phyloP scores from a whole-genome alignment of 2,888 invertebrate genomes.

The Phyllotreta striolata region DNA sequence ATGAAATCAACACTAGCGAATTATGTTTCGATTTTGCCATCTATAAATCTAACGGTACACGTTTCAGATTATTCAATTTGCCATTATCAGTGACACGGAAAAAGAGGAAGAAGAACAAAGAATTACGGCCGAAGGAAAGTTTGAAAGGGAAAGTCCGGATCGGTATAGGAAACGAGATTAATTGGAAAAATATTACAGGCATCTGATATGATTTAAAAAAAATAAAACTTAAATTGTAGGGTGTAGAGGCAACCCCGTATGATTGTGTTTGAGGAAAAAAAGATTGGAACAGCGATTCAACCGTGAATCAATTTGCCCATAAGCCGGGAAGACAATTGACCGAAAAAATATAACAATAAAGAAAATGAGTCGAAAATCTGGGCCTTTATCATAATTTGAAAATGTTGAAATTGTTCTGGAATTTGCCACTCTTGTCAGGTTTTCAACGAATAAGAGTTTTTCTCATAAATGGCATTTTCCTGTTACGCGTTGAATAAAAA shows the following conservation, averaged over 20 bases:
- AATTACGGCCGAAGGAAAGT: conserved; percentile 1
- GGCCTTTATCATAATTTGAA: conserved; percentile 29
- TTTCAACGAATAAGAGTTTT: conserved; percentile 30
- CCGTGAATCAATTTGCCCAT: conserved; percentile 13
- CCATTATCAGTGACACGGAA: conserved; percentile 48
- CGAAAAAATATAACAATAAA: conserved; percentile 20
- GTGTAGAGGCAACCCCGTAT: too few relatives aligned
- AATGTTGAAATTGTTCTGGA: conserved; percentile 24
- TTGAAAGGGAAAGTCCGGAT: conserved; percentile 8
- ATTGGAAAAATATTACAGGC: too few relatives aligned
- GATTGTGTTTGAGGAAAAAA: too few relatives aligned
- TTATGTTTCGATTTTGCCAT: conserved; percentile 53
- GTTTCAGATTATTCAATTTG: conserved; percentile 54
- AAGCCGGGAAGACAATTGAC: conserved; percentile 12
- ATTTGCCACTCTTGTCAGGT: conserved; percentile 31
- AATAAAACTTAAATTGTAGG: too few relatives aligned
- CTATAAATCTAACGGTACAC: conserved; percentile 48
- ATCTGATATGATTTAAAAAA: too few relatives aligned
- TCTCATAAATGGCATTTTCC: conserved; percentile 34
- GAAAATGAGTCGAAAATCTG: conserved; percentile 25
- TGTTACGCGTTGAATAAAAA: conserved; percentile 36
- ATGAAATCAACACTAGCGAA: conserved; percentile 60
- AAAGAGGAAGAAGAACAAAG: conserved; percentile 13
- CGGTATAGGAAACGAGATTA: too few relatives aligned
- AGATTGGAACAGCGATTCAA: background rate